phyloP scores from a whole-genome alignment of 2,888 invertebrate genomes.

The Orthosia gracilis region DNA sequence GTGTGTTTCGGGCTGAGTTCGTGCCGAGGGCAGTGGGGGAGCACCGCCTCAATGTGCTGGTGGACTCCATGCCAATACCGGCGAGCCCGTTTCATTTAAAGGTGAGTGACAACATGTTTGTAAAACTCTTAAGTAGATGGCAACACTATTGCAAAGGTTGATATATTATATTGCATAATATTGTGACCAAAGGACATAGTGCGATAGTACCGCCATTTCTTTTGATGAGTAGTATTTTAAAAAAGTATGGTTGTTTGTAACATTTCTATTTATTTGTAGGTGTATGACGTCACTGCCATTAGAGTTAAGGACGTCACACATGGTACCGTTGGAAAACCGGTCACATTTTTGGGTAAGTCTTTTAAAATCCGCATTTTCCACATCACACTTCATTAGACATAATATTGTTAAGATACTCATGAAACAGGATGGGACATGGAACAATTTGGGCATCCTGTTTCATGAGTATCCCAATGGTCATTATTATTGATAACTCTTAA shows the following conservation, averaged over 20 bases:
- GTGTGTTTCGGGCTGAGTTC: slow-evolving; percentile 97
- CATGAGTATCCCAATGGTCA: too few species aligned
- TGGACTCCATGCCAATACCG: slow-evolving; percentile 95
- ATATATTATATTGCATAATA: too few species aligned
- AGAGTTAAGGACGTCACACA: slow-evolving; percentile 97
- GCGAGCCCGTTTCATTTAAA: slow-evolving; percentile 99
- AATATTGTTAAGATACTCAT: too few species aligned
- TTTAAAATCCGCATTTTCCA: not conserved
- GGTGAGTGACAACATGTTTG: slow-evolving; percentile 77
- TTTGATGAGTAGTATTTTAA: too few species aligned
- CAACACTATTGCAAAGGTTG: not conserved
- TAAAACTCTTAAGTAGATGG: not conserved
- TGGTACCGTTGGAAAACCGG: slow-evolving; percentile 97
- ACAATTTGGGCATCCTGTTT: too few species aligned
- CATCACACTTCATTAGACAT: too few species aligned
- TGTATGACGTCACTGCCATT: slow-evolving; percentile 98
- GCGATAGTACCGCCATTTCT: not conserved
- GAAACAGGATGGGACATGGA: not conserved
- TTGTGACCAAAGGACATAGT: not conserved
- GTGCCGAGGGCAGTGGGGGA: slow-evolving; percentile 97
- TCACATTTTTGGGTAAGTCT: slow-evolving; percentile 95
- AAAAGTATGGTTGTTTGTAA: not conserved
- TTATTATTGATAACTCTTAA: too few species aligned
- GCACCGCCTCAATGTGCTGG: slow-evolving; percentile 96
- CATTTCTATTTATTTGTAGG: slow-evolving; percentile 82